These are phyloP conservation scores for Amphipyra berbera DNA, from an alignment of 2,888 invertebrate genomes.

Conservation along the genomic window DNA sequence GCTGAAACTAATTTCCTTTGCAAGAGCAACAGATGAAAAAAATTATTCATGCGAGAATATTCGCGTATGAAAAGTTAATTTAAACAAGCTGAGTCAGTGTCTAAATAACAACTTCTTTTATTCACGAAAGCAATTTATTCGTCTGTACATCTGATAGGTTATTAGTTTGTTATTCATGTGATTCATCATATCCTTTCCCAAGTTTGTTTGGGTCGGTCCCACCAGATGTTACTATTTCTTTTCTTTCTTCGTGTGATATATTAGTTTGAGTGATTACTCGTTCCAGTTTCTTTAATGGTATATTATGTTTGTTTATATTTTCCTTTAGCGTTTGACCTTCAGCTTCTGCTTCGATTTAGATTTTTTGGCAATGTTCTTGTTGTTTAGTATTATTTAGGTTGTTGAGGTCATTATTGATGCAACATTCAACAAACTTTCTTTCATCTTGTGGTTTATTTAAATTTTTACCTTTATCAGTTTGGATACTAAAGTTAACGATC, in stretches of 20 bases:
- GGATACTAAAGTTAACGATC: constrained; percentile 3
- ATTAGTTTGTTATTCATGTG: constrained; percentile 5
- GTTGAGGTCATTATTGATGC: constrained; percentile 11
- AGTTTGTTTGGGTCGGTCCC: constrained; percentile 22
- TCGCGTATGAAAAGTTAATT: neutral
- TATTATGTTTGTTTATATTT: constrained; percentile 20
- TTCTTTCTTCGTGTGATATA: constrained; percentile 24
- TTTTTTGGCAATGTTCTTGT: constrained; percentile 28
- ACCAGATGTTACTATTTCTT: constrained; percentile 39
- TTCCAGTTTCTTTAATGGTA: constrained; percentile 26
- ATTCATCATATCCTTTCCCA: constrained; percentile 25
- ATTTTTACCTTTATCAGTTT: constrained; percentile 10
- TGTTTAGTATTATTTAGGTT: constrained; percentile 14
- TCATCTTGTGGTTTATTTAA: constrained; percentile 4
- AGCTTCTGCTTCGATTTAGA: constrained; percentile 20
- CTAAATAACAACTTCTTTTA: constrained; percentile 1
- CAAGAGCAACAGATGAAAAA: neutral
- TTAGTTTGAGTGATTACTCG: constrained; percentile 14
- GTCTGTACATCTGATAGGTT: constrained; percentile 2
- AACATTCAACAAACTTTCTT: constrained; percentile 10
- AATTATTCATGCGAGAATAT: neutral
- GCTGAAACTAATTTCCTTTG: neutral
- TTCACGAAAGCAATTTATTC: constrained; percentile 20
- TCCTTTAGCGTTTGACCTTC: constrained; percentile 28
- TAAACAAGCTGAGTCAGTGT: constrained; percentile 11